Percentiles rank a stretch among this genome's conserved stretches.
Conservation (phyloP, 35 echinoderm and acorn worm genomes). For the Ptychodera flava region DNA sequence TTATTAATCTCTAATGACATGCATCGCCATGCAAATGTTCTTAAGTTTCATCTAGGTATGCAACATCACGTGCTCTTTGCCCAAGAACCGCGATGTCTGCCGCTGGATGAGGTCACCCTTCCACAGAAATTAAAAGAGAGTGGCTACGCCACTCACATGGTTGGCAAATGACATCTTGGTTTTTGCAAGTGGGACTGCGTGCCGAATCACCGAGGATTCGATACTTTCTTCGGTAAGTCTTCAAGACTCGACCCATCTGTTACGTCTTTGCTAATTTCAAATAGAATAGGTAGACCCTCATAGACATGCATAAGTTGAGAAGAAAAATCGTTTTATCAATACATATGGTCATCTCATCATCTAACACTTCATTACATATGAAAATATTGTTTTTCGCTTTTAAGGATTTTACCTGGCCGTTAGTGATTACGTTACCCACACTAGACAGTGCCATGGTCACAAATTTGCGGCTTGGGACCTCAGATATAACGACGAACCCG, state of each 20-base stretch:
- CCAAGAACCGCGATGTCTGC: neutral
- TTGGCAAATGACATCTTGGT: conserved; percentile 9
- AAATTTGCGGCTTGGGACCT: conserved; percentile 41
- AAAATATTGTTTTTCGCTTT: too few relatives aligned
- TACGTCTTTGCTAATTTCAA: too few relatives aligned
- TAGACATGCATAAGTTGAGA: too few relatives aligned
- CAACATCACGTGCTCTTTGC: neutral
- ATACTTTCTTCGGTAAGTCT: conserved; percentile 6
- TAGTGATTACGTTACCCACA: neutral
- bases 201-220: conserved; percentile 2
- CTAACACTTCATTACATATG: neutral
- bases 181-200: neutral
- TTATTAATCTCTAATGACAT: too few relatives aligned
- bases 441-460: neutral
- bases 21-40: too few relatives aligned
- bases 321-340: too few relatives aligned
- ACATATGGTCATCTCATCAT: too few relatives aligned
- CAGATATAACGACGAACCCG: conserved; percentile 45
- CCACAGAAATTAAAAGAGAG: neutral
- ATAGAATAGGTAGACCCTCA: too few relatives aligned
- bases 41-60: too few relatives aligned
- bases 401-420: neutral
- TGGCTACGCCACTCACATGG: conserved; percentile 5
- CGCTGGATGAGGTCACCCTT: neutral
- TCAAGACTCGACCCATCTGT: neutral